Percentiles rank a stretch among this genome's conserved stretches.
Conservation (phyloP, 2,113 vertebrate species). For the Melanostigma gelatinosum region DNA sequence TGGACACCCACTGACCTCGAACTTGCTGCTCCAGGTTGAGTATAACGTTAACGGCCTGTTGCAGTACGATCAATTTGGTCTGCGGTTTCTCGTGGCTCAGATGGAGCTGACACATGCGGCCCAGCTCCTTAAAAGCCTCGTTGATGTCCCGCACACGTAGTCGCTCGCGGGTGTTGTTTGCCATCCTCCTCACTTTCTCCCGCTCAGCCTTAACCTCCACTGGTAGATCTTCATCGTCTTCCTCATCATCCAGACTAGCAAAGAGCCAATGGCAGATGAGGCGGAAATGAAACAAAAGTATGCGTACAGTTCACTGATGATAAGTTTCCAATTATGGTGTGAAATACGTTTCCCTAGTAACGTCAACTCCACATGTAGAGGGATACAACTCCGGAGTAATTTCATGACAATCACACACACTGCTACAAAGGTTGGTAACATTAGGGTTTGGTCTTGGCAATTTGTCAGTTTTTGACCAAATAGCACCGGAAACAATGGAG, state of each 20-base stretch:
- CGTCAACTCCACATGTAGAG: neutral
- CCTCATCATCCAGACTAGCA: constrained; percentile 85
- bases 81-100: constrained; percentile 99
- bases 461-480: neutral
- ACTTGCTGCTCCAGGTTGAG: constrained; percentile 99
- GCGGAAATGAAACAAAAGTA: constrained; percentile 76
- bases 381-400: neutral
- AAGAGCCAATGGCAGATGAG: constrained; percentile 74
- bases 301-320: constrained; percentile 59
- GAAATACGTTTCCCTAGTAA: neutral
- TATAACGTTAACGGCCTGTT: constrained; percentile 99
- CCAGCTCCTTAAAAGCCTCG: constrained; percentile 99
- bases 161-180: constrained; percentile 96
- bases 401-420: constrained; percentile 4
- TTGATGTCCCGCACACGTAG: constrained; percentile 99
- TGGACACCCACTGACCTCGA: constrained; percentile 97
- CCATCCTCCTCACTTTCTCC: constrained; percentile 97
- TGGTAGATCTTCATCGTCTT: constrained; percentile 94
- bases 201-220: constrained; percentile 97
- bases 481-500: neutral
- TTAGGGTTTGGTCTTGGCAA: neutral
- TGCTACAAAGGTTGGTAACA: neutral
- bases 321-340: neutral
- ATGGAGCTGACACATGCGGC: constrained; percentile 98
- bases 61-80: constrained; percentile 99